phyloP scores from a whole-genome alignment of 2,888 invertebrate genomes.

The Dendrolimus pini region DNA sequence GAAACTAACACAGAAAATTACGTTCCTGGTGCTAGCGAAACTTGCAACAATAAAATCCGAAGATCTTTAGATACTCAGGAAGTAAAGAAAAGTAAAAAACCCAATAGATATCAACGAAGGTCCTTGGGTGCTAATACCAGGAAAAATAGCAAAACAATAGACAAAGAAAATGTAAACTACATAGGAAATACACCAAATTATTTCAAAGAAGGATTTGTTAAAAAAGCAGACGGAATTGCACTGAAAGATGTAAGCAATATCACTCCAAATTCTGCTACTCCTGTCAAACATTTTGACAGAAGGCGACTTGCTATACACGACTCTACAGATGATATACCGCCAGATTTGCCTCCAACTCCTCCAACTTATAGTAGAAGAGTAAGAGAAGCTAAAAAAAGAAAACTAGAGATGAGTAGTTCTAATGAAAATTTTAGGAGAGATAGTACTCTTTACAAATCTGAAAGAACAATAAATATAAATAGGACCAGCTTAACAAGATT shows the following conservation, averaged over 20 bases:
- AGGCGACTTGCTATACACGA: slow-evolving; percentile 41
- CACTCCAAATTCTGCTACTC: slow-evolving; percentile 69
- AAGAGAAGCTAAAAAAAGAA: slow-evolving; percentile 65
- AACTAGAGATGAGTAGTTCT: slow-evolving; percentile 59
- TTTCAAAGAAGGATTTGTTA: slow-evolving; percentile 75
- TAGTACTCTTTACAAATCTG: slow-evolving; percentile 55
- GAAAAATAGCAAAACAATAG: slow-evolving; percentile 43
- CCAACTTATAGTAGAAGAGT: slow-evolving; percentile 66
- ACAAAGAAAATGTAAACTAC: slow-evolving; percentile 69
- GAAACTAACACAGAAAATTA: slow-evolving; percentile 31
- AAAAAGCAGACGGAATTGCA: slow-evolving; percentile 67
- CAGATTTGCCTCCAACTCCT: slow-evolving; percentile 58
- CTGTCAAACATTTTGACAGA: slow-evolving; percentile 48
- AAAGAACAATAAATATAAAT: slow-evolving; percentile 52
- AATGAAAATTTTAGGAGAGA: slow-evolving; percentile 52
- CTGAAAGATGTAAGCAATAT: slow-evolving; percentile 79
- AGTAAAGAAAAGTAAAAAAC: slow-evolving; percentile 63
- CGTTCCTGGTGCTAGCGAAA: slow-evolving; percentile 29
- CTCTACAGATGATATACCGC: slow-evolving; percentile 48
- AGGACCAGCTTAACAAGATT: slow-evolving; percentile 39
- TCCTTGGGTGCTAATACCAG: slow-evolving; percentile 56
- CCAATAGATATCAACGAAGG: slow-evolving; percentile 64
- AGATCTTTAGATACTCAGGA: slow-evolving; percentile 59
- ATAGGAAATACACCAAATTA: slow-evolving; percentile 77
- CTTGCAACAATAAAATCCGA: slow-evolving; percentile 38